phyloP scores from a whole-genome alignment of 1,140 invertebrate species.

The Cyclina sinensis region DNA sequence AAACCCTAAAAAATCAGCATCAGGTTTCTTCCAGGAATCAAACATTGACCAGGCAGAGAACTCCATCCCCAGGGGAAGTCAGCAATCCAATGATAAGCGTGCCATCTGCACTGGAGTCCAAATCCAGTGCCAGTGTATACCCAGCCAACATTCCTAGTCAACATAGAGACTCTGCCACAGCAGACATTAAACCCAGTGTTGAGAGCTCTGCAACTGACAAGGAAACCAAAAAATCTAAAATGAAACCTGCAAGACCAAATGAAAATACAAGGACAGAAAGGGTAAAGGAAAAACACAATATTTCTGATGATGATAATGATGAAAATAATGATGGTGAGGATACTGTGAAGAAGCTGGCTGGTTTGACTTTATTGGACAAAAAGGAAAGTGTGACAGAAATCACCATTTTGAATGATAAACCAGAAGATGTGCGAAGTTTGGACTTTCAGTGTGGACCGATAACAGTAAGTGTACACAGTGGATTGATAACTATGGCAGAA shows the following conservation, averaged over 20 bases:
- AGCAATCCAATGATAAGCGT: neutral
- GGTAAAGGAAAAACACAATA: neutral
- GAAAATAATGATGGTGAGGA: neutral
- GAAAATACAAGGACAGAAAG: neutral
- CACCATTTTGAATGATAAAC: neutral
- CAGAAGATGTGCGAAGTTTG: conserved; percentile 23
- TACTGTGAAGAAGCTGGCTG: neutral
- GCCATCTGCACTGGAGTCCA: neutral
- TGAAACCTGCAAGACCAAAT: neutral
- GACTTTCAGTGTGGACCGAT: conserved; percentile 41
- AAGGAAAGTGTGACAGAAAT: neutral
- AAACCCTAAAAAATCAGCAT: neutral
- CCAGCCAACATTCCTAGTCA: neutral
- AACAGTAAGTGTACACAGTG: conserved; percentile 39
- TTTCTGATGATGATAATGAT: neutral
- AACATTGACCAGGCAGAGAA: neutral
- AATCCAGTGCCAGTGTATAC: neutral
- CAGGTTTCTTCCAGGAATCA: neutral
- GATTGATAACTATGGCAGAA: conserved; percentile 52
- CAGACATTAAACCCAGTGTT: neutral
- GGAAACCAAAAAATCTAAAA: neutral
- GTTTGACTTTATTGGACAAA: neutral
- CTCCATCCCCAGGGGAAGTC: neutral
- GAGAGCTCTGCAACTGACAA: neutral
- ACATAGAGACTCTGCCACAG: neutral